phyloP scores from a whole-genome alignment of 2,797 vertebrate species.

The Cichlasoma orientale region DNA sequence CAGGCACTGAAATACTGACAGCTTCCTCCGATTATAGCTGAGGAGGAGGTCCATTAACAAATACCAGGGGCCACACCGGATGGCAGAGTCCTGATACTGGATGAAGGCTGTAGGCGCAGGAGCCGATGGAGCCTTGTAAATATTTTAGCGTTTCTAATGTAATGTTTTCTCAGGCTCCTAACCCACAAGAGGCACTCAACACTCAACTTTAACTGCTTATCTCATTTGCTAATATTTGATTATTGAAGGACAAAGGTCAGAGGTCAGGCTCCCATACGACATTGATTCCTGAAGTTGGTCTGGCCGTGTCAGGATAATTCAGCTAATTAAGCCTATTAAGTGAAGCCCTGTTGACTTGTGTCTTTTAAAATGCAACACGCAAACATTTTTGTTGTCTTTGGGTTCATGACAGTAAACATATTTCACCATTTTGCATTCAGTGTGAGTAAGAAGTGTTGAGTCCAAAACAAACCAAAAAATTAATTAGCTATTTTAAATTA shows the following conservation, averaged over 20 bases:
- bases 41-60: conserved; percentile 64
- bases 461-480: background rate
- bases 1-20: conserved; percentile 26
- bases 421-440: background rate
- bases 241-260: conserved; percentile 19
- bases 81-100: conserved; percentile 45
- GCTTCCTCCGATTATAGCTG: conserved; percentile 1
- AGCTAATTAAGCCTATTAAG: background rate
- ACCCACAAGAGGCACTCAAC: background rate
- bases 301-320: background rate
- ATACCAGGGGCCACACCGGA: conserved; percentile 52
- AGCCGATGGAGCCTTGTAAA: conserved; percentile 59
- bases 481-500: background rate
- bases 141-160: conserved; percentile 68
- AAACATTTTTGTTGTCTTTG: background rate
- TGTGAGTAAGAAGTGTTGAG: background rate
- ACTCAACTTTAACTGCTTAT: conserved; percentile 21
- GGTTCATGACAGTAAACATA: background rate
- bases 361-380: too few species aligned
- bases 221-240: conserved; percentile 31
- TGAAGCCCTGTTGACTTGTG: background rate
- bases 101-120: conserved; percentile 44
- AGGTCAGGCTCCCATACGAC: conserved; percentile 26
- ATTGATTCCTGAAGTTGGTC: background rate
- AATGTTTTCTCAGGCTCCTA: conserved; percentile 44